Base-by-base conservation (phyloP, 2,888 invertebrate species). In the Epinotia ramella region DNA sequence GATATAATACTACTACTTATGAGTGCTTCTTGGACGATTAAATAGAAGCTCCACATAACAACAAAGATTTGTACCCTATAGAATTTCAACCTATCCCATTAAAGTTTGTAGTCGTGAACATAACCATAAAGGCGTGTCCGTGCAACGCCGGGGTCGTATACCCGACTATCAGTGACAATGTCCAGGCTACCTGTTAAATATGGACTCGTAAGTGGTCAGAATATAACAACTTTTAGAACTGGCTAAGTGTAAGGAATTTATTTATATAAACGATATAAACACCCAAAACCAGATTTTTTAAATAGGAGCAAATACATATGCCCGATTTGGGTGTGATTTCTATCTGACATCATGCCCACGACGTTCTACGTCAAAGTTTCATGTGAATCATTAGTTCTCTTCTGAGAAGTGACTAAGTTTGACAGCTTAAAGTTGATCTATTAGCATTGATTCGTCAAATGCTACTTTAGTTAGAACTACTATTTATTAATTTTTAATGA, bases 141-240 rank as follows among this genome's bases (percentile, higher is more conserved):
- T 77, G 77, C 75, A 68, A 64, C 44, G 63, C 71, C 66, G 69
- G 78, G 72, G 81, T 80, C 67, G 62, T 73, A 60, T 73, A 86
- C 83, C 85, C 83, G 82, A 86, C 87, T 90, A 91, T 91, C 90
- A 80, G 83, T 81, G 84, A 87, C 87, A 86, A 80, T 84, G 87
- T 84, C 81, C 84, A 80, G 83, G 89, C 91, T 91, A 90, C 90
- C 89, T 89, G 91, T 91, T 89, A 89, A 88, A 89, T 91, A 89
- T 88, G 86, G 86, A 86, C 84, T 82, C 84, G 81, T 73, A 44
- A 67, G 67, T n/a, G 49, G 46, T 12, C 33, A 78, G 78, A 77
- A 77, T 24, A 60, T 53, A 63, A 9, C 9, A 71, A 57, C 66
- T 11, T 20, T 13, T 71, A 80, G 78, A 80, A 67, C 40, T 60